These are phyloP conservation scores for Amyelois transitella DNA, from an alignment of 1,140 invertebrate species.

Conservation along the genomic window DNA sequence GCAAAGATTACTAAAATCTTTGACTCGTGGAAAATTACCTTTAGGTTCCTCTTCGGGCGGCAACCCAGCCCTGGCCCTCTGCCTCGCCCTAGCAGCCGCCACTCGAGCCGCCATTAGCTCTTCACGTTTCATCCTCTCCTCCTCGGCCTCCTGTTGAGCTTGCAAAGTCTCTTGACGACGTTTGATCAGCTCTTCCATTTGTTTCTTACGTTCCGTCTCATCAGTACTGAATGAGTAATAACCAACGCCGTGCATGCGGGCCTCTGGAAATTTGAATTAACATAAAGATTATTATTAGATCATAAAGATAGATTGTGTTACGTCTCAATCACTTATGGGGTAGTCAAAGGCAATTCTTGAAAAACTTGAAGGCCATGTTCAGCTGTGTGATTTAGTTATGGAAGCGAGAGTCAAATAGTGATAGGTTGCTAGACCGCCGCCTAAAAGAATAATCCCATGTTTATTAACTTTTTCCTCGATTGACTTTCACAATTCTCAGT, in stretches of 20 bases:
- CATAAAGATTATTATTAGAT: no score
- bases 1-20: background rate
- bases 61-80: slow-evolving; percentile 83
- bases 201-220: slow-evolving; percentile 81
- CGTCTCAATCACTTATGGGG: no score
- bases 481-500: no score
- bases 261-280: slow-evolving; percentile 77
- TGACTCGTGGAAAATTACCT: slow-evolving; percentile 39
- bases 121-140: slow-evolving; percentile 79
- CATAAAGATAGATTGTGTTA: no score
- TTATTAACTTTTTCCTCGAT: no score
- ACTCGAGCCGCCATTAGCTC: slow-evolving; percentile 83
- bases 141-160: slow-evolving; percentile 79
- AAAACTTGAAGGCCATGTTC: no score
- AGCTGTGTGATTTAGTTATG: no score
- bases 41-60: slow-evolving; percentile 79
- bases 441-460: no score
- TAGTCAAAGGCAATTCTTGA: no score
- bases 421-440: no score
- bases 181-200: slow-evolving; percentile 84
- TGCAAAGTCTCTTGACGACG: slow-evolving; percentile 82
- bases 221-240: slow-evolving; percentile 92
- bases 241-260: slow-evolving; percentile 89
- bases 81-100: slow-evolving; percentile 84
- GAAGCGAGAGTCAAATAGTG: no score